Conservation (phyloP, 2,888 invertebrate species). For the Caenorhabditis sinica region DNA sequence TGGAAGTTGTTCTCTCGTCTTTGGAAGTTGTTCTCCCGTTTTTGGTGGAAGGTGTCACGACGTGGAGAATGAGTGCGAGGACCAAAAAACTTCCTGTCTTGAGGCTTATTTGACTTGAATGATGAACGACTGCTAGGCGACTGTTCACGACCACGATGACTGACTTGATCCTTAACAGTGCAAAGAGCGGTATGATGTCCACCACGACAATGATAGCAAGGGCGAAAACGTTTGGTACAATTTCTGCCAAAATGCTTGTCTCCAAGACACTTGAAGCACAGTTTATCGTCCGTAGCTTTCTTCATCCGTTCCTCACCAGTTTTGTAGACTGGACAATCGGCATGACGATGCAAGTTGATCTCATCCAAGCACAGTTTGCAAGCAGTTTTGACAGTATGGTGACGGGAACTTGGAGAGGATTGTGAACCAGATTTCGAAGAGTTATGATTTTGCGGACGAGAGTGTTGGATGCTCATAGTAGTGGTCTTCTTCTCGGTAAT, state of each 20-base stretch:
- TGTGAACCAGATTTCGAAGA: neutral
- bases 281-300: neutral
- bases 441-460: neutral
- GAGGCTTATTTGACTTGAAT: neutral
- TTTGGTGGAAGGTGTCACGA: neutral
- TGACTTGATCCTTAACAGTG: neutral
- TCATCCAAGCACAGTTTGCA: neutral
- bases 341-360: conserved; percentile 3
- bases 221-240: neutral
- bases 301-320: neutral
- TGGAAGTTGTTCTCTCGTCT: conserved; percentile 4
- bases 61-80: neutral
- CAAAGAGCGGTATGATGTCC: conserved; percentile 19
- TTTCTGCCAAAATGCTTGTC: neutral
- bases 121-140: neutral
- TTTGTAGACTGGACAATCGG: conserved; percentile 3
- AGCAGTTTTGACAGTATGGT: neutral
- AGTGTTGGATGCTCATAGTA: conserved; percentile 9
- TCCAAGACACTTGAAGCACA: conserved; percentile 25
- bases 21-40: too few species aligned
- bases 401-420: neutral
- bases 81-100: neutral
- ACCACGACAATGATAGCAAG: conserved; percentile 9
- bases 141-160: conserved; percentile 14
- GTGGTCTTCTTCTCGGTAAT: neutral